These are phyloP conservation scores for Etheostoma nigrum DNA, from an alignment of 2,797 vertebrate species.

Conservation along the genomic window DNA sequence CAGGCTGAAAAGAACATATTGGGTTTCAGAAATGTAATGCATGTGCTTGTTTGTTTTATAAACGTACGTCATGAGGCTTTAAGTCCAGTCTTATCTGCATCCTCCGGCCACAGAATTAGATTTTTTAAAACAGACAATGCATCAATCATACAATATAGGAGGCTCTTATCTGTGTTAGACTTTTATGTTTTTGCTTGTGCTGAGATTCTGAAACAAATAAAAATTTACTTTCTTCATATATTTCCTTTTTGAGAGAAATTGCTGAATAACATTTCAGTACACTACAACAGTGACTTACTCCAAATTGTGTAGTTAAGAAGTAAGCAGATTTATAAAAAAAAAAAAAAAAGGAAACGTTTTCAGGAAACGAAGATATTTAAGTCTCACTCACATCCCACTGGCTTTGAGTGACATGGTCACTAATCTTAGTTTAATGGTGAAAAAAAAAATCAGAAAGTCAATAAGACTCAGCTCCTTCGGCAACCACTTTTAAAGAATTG, in stretches of 20 bases:
- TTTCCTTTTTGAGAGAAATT: not conserved
- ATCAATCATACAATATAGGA: not conserved
- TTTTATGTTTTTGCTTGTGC: not conserved
- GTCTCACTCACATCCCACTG: slow-evolving; percentile 11
- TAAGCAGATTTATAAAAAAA: no score
- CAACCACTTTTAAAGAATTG: slow-evolving; percentile 31
- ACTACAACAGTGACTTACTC: not conserved
- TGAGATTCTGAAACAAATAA: slow-evolving; percentile 4
- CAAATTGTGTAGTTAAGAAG: not conserved
- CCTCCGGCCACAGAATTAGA: not conserved
- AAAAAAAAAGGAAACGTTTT: no score
- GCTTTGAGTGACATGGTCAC: slow-evolving; percentile 64
- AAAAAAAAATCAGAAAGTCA: slow-evolving; percentile 51
- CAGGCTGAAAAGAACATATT: slow-evolving; percentile 38
- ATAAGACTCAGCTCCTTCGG: slow-evolving; percentile 46
- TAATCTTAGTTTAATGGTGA: slow-evolving; percentile 59
- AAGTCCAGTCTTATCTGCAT: slow-evolving; percentile 11
- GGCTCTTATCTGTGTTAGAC: not conserved
- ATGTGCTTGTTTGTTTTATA: slow-evolving; percentile 33
- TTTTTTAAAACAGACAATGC: not conserved
- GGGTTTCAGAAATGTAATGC: slow-evolving; percentile 45
- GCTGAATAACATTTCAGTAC: not conserved
- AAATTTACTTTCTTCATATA: not conserved
- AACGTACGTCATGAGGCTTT: slow-evolving; percentile 10
- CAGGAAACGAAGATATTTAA: not conserved